Base-by-base conservation (phyloP, 2,113 vertebrate genomes). In the Microcebus griseorufus region DNA sequence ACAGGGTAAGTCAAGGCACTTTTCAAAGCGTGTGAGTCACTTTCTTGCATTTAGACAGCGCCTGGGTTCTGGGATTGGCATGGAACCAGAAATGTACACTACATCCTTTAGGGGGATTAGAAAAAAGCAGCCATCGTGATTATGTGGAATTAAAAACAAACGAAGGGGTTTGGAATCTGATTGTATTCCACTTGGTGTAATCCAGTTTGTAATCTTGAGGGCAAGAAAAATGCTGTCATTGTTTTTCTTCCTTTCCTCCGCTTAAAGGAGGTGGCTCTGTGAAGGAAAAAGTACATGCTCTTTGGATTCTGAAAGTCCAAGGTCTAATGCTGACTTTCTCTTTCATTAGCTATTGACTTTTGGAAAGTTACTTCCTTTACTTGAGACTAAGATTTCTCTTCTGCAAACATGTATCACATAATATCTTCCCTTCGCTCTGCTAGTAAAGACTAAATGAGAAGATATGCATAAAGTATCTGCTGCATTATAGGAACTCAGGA, bases 131-230 rank as follows among this genome's bases (percentile, higher is more conserved):
- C 62, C 64, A 34, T 65, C 25, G 60, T 60, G 93, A 95, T 83
- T 76, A 72, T 82, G 37, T 93, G 87, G 78, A 95, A 90, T 93
- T 93, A 90, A 69, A 95, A 97, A 45, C 62, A 78, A 95, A 88
- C 16, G 20, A 80, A 88, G 76, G 96, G 60, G n/a, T 70, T 23
- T n/a, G 18, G 45, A 80, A n/a, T 45, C 53, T 60, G 82, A 90
- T 14, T 78, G 51, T 58, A 90, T 94, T 86, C n/a, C 75, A 67
- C 53, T 84, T 39, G 51, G 25, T 78, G 51, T 64, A 92, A 93
- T 92, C 45, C 22, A 65, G n/a, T 32, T 79, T 93, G 17, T 72
- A 70, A 94, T 69, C 51, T 6, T 11, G 16, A 93, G 32, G 16
- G 22, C 17, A 75, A 73, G 64, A 78, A 80, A 84, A 94, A 45